phyloP scores from a whole-genome alignment of 2,113 vertebrate genomes.

The Callaeas wilsoni region DNA sequence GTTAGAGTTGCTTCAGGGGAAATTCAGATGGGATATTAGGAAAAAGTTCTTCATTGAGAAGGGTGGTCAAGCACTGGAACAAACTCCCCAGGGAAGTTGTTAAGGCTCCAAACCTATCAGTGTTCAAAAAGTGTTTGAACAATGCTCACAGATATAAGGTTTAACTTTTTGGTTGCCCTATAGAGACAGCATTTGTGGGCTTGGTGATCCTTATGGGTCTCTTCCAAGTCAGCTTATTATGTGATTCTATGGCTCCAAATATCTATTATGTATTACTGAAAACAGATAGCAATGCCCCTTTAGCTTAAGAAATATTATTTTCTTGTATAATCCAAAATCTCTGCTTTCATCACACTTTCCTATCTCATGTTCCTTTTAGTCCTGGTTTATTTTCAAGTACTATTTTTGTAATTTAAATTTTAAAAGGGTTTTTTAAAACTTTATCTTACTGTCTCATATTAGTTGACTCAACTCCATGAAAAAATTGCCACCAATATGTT shows the following conservation, averaged over 20 bases:
- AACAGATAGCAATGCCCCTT: conserved; percentile 14
- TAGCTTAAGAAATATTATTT: neutral
- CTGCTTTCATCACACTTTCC: neutral
- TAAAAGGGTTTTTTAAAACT: neutral
- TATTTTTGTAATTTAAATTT: neutral
- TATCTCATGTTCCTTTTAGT: neutral
- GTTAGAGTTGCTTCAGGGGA: neutral
- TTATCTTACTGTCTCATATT: neutral
- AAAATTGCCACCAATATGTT: neutral
- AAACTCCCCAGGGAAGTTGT: neutral
- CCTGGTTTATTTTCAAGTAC: neutral
- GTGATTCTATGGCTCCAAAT: neutral
- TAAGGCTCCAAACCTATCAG: neutral
- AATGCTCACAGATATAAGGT: accelerated
- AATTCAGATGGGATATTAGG: neutral
- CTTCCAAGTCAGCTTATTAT: neutral
- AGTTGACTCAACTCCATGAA: neutral
- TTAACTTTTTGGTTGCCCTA: neutral
- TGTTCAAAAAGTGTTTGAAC: neutral
- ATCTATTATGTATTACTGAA: neutral
- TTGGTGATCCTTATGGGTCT: accelerated
- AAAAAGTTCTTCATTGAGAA: neutral
- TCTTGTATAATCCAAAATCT: neutral
- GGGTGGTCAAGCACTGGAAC: neutral
- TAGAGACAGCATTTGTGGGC: neutral